Percentiles rank a stretch among this genome's conserved stretches.
Conservation (phyloP, 2,113 vertebrate species). For the Grantiella picta region DNA sequence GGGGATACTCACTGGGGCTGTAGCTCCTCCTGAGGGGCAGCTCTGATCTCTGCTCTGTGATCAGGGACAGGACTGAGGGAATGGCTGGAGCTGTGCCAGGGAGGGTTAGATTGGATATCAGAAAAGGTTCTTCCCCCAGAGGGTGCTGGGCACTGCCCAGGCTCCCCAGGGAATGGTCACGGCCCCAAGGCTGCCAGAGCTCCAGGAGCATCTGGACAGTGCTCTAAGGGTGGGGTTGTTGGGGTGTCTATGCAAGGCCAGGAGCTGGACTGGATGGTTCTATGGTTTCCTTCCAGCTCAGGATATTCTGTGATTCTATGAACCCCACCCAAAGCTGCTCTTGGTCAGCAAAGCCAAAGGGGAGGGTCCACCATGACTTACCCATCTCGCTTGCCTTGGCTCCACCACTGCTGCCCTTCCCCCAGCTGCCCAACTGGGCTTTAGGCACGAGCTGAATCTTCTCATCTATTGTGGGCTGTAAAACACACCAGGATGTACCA, state of each 20-base stretch:
- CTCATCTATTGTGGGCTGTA: conserved; percentile 95
- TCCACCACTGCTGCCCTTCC: conserved; percentile 97
- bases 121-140: background rate
- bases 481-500: background rate
- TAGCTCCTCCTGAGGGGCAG: background rate
- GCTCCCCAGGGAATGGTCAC: background rate
- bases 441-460: conserved; percentile 98
- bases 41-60: background rate
- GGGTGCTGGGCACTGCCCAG: background rate
- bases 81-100: fast-evolving
- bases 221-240: background rate
- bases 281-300: background rate
- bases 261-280: fast-evolving
- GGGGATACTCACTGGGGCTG: background rate
- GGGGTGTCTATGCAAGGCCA: background rate
- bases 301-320: fast-evolving
- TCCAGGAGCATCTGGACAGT: background rate
- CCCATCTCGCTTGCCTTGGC: conserved; percentile 93
- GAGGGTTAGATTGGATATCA: fast-evolving
- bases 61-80: fast-evolving
- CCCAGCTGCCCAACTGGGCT: conserved; percentile 93
- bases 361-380: conserved; percentile 45
- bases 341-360: background rate
- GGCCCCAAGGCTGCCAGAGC: background rate
- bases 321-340: background rate